A percentile compares a stretch with the other conserved stretches of the same genome.
These are phyloP conservation scores for Glomeris maerens DNA, from an alignment of 1,140 invertebrate species.

Conservation along the genomic window DNA sequence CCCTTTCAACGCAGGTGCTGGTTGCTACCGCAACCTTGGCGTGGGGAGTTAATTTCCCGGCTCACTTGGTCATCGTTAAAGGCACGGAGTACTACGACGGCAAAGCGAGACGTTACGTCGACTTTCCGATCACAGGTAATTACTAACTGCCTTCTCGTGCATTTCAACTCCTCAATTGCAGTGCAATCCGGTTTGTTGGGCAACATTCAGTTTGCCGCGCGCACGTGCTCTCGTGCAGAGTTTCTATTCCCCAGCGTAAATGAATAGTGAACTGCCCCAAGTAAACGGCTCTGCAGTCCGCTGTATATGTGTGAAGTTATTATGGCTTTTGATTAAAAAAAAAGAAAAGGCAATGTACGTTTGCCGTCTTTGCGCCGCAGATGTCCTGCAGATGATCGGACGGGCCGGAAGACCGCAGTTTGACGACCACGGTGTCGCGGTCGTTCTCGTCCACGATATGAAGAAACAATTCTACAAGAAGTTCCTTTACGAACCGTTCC, in stretches of 20 bases:
- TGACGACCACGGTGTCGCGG: slow-evolving; percentile 87
- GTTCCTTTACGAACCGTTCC: slow-evolving; percentile 97
- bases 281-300: no score
- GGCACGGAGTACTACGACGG: slow-evolving; percentile 98
- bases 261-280: no score
- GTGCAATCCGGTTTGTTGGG: no score
- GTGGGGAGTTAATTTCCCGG: slow-evolving; percentile 98
- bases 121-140: slow-evolving; percentile 96
- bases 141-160: no score
- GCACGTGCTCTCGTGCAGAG: no score
- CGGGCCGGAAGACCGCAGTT: slow-evolving; percentile 91
- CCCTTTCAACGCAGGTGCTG: slow-evolving; percentile 46
- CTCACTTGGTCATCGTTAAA: slow-evolving; percentile 64
- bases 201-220: no score
- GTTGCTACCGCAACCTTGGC: slow-evolving; percentile 94
- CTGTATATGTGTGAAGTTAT: no score
- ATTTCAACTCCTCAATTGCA: no score
- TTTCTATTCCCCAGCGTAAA: no score
- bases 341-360: no score
- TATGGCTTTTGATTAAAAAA: no score
- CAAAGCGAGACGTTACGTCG: slow-evolving; percentile 88
- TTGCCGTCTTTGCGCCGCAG: slow-evolving; percentile 22
- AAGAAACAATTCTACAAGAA: slow-evolving; percentile 99
- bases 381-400: slow-evolving; percentile 97
- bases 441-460: slow-evolving; percentile 92